Conservation (phyloP, 2,113 vertebrate species). For the Sphaerodactylus townsendi region DNA sequence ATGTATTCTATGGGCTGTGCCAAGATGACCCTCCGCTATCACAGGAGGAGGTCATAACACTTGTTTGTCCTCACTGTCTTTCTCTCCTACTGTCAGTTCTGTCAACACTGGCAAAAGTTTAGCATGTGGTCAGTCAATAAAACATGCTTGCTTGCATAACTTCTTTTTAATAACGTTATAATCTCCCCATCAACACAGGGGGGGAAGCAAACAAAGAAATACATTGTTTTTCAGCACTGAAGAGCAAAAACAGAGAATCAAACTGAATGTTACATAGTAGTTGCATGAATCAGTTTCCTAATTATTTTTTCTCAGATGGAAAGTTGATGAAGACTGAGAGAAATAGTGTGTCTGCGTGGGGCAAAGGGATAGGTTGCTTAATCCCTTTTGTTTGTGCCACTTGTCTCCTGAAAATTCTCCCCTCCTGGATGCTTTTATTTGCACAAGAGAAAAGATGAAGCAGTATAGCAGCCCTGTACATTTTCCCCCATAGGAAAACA, state of each 20-base stretch:
- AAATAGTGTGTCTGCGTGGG: neutral
- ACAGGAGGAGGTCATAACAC: neutral
- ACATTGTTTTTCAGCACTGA: neutral
- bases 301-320: neutral
- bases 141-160: slow-evolving; percentile 16
- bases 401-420: neutral
- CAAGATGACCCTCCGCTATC: slow-evolving; percentile 3
- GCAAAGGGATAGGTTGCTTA: neutral
- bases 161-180: slow-evolving; percentile 48
- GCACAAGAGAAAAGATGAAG: neutral
- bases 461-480: neutral
- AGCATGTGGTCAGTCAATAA: slow-evolving; percentile 36
- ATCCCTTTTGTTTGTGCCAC: neutral
- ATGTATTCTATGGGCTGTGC: slow-evolving; percentile 9
- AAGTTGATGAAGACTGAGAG: neutral
- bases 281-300: neutral
- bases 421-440: neutral
- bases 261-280: neutral
- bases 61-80: slow-evolving; percentile 47
- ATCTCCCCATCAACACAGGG: neutral
- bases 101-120: slow-evolving; percentile 53
- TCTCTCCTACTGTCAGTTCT: slow-evolving; percentile 21
- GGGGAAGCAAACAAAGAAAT: too few relatives aligned
- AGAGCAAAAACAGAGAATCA: neutral
- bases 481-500: neutral